Evolutionary conservation across 2,113 vertebrate species (phyloP).

Genomic region (Lepisosteus osseus): DNA sequence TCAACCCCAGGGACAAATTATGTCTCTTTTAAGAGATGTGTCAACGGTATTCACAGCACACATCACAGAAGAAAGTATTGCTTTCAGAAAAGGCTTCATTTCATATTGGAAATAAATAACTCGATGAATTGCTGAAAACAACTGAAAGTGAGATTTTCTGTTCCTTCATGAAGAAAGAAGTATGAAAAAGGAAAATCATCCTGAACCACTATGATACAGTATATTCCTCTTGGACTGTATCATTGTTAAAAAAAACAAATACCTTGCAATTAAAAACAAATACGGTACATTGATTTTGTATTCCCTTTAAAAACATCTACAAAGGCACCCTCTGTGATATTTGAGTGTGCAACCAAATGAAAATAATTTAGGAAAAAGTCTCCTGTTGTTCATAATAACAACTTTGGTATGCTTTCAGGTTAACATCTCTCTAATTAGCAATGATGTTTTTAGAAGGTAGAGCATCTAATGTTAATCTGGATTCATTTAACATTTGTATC

Average conservation of each 20-base stretch:
- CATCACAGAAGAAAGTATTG: conserved; percentile 45
- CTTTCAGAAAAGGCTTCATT: conserved; percentile 26
- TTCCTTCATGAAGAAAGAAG: too few species aligned
- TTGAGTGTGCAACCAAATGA: not conserved
- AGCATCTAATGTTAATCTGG: not conserved
- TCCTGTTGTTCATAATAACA: not conserved
- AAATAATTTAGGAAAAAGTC: conserved; percentile 1
- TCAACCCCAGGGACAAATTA: conserved; percentile 62
- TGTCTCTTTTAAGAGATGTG: conserved; percentile 60
- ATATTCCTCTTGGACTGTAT: too few species aligned
- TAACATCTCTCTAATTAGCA: not conserved
- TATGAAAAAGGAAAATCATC: too few species aligned
- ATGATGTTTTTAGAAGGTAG: not conserved
- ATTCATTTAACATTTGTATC: not conserved
- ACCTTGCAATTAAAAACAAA: too few species aligned
- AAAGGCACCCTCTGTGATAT: not conserved
- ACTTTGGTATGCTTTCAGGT: not conserved
- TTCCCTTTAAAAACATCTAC: conserved; percentile 65
- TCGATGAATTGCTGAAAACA: too few species aligned
- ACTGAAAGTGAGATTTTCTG: too few species aligned
- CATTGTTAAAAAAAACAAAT: too few species aligned
- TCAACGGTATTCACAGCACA: conserved; percentile 65
- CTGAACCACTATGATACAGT: too few species aligned
- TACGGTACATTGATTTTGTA: not conserved
- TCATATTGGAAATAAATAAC: too few species aligned